Evolutionary conservation across 2,888 invertebrate genomes (phyloP).

Genomic region (Darwinula stevensoni): DNA sequence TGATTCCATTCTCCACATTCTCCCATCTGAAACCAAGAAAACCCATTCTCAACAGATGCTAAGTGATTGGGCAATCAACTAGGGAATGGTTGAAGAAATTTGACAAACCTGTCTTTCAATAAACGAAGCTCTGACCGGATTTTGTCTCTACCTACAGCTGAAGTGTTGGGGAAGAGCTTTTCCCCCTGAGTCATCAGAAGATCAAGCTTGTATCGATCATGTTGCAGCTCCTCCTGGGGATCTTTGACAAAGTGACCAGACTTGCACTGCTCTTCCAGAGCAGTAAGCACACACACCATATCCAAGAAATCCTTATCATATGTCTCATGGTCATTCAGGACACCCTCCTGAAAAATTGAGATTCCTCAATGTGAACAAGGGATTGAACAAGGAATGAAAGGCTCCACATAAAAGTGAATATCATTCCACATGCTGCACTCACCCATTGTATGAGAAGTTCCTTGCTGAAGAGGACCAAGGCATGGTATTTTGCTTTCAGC

Average conservation of each 20-base stretch:
- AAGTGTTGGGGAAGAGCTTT: slow-evolving; percentile 67
- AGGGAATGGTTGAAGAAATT: no score
- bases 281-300: slow-evolving; percentile 41
- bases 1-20: slow-evolving; percentile 45
- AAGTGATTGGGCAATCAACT: no score
- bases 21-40: slow-evolving; percentile 35
- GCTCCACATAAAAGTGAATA: background rate
- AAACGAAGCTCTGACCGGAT: slow-evolving; percentile 54
- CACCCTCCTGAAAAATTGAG: slow-evolving; percentile 33
- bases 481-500: no score
- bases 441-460: no score
- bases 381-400: background rate
- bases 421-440: slow-evolving; percentile 1
- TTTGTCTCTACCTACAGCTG: slow-evolving; percentile 60
- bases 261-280: slow-evolving; percentile 39
- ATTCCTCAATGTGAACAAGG: slow-evolving; percentile 4
- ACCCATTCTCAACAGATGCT: no score
- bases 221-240: no score
- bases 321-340: slow-evolving; percentile 50
- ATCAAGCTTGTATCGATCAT: no score
- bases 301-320: slow-evolving; percentile 43
- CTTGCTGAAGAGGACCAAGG: no score
- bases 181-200: slow-evolving; percentile 50
- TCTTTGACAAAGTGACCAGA: no score
- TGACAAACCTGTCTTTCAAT: slow-evolving; percentile 27